phyloP scores from a whole-genome alignment of 2,797 vertebrate genomes.

The Momotus momota region DNA sequence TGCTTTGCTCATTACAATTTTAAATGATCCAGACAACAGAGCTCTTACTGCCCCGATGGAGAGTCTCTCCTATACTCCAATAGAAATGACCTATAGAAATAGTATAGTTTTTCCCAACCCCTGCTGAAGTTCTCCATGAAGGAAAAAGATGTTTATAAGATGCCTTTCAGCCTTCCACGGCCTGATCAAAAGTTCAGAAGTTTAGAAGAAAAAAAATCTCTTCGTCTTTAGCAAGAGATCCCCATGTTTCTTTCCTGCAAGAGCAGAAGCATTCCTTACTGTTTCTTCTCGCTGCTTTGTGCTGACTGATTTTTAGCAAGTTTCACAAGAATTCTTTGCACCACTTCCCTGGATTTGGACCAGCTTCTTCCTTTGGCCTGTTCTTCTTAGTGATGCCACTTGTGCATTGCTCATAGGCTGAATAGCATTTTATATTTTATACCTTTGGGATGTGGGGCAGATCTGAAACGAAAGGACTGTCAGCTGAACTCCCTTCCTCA shows the following conservation, averaged over 20 bases:
- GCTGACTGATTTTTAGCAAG: background rate
- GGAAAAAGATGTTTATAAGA: background rate
- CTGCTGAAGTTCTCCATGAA: background rate
- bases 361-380: background rate
- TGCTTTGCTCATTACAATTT: background rate
- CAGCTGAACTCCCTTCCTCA: background rate
- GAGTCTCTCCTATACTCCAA: background rate
- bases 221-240: background rate
- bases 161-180: background rate
- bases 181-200: background rate
- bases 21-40: background rate
- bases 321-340: background rate
- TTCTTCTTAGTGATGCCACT: background rate
- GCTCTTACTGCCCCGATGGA: background rate
- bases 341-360: background rate
- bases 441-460: background rate
- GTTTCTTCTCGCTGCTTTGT: background rate
- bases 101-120: background rate
- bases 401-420: background rate
- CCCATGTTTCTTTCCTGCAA: background rate
- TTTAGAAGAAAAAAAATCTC: background rate
- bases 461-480: background rate
- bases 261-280: background rate
- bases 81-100: background rate
- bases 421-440: background rate